Percentiles rank a stretch among this genome's conserved stretches.
These are phyloP conservation scores for Cheilosia vulpina DNA, from an alignment of 2,888 invertebrate species.

Conservation along the genomic window DNA sequence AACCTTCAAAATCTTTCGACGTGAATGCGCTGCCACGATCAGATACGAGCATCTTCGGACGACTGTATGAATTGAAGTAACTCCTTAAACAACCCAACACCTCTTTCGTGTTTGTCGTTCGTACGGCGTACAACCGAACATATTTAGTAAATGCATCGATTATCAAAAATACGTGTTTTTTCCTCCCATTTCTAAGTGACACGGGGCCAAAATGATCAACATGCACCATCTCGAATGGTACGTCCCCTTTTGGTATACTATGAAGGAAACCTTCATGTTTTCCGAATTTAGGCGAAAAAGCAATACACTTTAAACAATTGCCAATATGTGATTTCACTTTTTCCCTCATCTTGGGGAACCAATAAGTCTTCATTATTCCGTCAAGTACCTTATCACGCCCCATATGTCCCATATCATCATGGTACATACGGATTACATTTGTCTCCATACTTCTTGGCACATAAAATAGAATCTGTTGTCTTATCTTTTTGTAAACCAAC, in stretches of 20 bases:
- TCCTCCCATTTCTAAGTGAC: background rate
- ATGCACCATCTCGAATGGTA: slow-evolving; percentile 70
- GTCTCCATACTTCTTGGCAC: no score
- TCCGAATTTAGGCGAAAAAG: slow-evolving; percentile 30
- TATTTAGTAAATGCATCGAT: slow-evolving; percentile 59
- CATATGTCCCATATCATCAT: no score
- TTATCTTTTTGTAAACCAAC: no score
- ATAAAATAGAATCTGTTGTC: no score
- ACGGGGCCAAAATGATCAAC: slow-evolving; percentile 59
- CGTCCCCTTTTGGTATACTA: slow-evolving; percentile 42
- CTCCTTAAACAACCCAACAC: slow-evolving; percentile 45
- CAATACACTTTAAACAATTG: slow-evolving; percentile 54
- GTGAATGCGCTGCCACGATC: slow-evolving; percentile 24
- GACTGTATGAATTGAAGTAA: slow-evolving; percentile 18
- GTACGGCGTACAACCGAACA: slow-evolving; percentile 41
- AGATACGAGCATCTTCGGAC: slow-evolving; percentile 1
- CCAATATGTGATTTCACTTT: slow-evolving; percentile 5
- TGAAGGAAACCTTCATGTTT: slow-evolving; percentile 77
- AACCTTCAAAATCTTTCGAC: slow-evolving; percentile 5
- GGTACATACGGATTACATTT: no score
- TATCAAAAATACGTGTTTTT: slow-evolving; percentile 30
- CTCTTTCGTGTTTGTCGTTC: background rate
- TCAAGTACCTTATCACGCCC: slow-evolving; percentile 39
- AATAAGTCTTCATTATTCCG: slow-evolving; percentile 39
- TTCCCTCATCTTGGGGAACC: slow-evolving; percentile 43